phyloP scores from a whole-genome alignment of 2,888 invertebrate species.

The Cosmia trapezina region DNA sequence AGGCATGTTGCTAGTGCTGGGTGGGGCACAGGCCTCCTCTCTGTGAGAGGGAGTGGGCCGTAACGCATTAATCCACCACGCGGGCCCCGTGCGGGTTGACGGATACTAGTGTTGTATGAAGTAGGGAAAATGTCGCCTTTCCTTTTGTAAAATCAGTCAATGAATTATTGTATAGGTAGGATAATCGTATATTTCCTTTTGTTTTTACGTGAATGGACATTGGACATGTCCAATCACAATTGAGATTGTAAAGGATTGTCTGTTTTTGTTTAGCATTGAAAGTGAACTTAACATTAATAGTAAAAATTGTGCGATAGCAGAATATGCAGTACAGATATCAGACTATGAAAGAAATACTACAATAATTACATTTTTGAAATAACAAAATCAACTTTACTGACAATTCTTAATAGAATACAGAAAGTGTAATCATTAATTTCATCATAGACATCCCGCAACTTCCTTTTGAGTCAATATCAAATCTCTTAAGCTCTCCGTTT shows the following conservation, averaged over 20 bases:
- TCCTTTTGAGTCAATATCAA: neutral
- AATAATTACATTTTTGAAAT: neutral
- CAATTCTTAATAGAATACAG: neutral
- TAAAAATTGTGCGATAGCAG: neutral
- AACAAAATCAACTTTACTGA: neutral
- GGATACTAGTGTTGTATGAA: neutral
- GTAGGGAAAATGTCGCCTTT: neutral
- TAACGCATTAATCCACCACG: too few relatives aligned
- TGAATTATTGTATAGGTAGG: constrained; percentile 22
- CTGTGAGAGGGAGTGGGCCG: too few relatives aligned
- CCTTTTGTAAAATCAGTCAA: constrained; percentile 20
- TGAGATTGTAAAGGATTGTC: neutral
- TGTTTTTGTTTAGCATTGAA: neutral
- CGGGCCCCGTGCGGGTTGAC: too few relatives aligned
- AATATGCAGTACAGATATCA: neutral
- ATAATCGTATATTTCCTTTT: constrained; percentile 10
- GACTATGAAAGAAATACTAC: neutral
- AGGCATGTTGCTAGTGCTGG: too few relatives aligned
- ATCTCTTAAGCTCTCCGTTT: neutral
- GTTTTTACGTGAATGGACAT: constrained; percentile 13
- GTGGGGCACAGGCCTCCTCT: too few relatives aligned
- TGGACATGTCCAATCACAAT: neutral
- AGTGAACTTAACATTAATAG: neutral
- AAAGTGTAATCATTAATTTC: neutral
- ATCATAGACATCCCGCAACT: neutral